Percentiles rank a stretch among this genome's conserved stretches.
phyloP scores from a whole-genome alignment of 2,797 vertebrate genomes.

The Aeoliscus strigatus region DNA sequence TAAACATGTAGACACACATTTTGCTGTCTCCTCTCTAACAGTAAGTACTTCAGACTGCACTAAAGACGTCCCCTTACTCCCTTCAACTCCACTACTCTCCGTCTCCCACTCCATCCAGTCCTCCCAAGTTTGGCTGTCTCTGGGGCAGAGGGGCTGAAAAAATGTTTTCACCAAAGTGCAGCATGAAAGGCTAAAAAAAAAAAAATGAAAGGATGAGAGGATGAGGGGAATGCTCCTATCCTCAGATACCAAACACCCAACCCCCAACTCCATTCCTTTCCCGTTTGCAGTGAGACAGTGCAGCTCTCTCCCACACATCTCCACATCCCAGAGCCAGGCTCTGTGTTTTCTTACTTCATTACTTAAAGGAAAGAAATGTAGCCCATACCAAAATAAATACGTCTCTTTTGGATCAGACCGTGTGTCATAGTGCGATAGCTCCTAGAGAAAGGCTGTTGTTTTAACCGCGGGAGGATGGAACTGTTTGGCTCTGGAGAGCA shows the following conservation, averaged over 20 bases:
- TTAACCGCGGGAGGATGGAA: constrained; percentile 71
- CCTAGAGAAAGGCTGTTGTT: constrained; percentile 67
- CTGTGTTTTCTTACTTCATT: constrained; percentile 78
- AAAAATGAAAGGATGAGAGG: constrained; percentile 49
- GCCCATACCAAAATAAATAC: constrained; percentile 76
- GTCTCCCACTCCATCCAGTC: constrained; percentile 41
- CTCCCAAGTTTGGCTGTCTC: constrained; percentile 47
- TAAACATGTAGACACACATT: constrained; percentile 2
- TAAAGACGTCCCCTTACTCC: constrained; percentile 21
- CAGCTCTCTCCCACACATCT: constrained; percentile 88
- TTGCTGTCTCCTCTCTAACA: constrained; percentile 24
- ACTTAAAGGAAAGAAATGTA: constrained; percentile 71
- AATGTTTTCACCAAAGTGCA: constrained; percentile 37
- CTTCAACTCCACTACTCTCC: constrained; percentile 27
- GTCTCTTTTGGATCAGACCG: constrained; percentile 57
- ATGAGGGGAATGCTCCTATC: constrained; percentile 35
- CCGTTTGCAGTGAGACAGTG: constrained; percentile 68
- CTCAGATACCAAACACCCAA: constrained; percentile 22
- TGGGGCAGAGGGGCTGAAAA: constrained; percentile 34
- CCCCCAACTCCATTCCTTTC: constrained; percentile 45
- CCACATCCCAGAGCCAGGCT: constrained; percentile 67
- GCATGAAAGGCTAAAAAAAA: constrained; percentile 31
- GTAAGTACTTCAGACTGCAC: constrained; percentile 24
- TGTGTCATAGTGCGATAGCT: constrained; percentile 70
- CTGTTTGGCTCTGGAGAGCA: constrained; percentile 67